These are phyloP conservation scores for Beris chalybata DNA, from an alignment of 2,888 invertebrate species.

Conservation along the genomic window DNA sequence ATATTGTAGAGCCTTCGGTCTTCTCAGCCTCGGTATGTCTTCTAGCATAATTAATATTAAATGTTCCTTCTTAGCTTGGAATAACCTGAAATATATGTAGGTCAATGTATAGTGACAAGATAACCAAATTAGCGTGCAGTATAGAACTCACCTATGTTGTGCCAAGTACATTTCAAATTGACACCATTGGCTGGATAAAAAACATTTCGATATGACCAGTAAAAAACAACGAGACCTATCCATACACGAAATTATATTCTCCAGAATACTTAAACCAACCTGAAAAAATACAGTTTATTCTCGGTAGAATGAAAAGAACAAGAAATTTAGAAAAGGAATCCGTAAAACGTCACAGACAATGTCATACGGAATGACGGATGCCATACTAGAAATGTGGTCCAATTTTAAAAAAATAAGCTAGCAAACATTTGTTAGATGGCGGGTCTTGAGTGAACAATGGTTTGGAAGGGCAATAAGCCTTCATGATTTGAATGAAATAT, in stretches of 20 bases:
- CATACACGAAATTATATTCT: slow-evolving; percentile 72
- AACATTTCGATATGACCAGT: slow-evolving; percentile 65
- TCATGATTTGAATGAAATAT: too few species aligned
- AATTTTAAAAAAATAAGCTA: too few species aligned
- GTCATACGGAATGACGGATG: too few species aligned
- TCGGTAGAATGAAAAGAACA: too few species aligned
- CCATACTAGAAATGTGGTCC: too few species aligned
- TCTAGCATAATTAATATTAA: slow-evolving; percentile 67
- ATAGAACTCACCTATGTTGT: slow-evolving; percentile 60
- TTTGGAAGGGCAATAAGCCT: too few species aligned
- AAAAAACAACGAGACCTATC: slow-evolving; percentile 66
- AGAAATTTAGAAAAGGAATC: too few species aligned
- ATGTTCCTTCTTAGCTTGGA: slow-evolving; percentile 65
- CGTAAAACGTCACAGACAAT: too few species aligned
- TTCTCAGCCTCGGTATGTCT: slow-evolving; percentile 62
- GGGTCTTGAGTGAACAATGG: too few species aligned
- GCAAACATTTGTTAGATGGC: too few species aligned
- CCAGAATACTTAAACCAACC: slow-evolving; percentile 69
- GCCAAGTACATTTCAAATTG: slow-evolving; percentile 73
- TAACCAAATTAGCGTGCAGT: background rate
- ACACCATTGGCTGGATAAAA: slow-evolving; percentile 71
- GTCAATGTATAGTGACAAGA: slow-evolving; percentile 8
- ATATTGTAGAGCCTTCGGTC: slow-evolving; percentile 67
- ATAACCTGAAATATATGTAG: slow-evolving; percentile 55
- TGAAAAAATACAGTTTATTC: slow-evolving; percentile 41